phyloP scores from a whole-genome alignment of 1,140 invertebrate species.

The Microplitis demolitor region DNA sequence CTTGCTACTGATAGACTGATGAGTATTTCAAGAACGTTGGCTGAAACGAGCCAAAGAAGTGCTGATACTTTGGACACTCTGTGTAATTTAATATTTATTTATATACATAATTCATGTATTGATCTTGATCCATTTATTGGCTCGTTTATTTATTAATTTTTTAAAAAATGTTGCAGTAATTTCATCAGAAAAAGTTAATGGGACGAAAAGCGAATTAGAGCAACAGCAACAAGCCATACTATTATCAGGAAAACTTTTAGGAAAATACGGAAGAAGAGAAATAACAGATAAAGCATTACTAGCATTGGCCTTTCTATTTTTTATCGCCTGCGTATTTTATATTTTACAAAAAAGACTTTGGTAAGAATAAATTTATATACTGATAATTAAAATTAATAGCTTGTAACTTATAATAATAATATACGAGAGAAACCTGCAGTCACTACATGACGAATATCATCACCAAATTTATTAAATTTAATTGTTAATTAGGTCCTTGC shows the following conservation, averaged over 20 bases:
- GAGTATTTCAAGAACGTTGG: conserved; percentile 81
- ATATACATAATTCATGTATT: neutral
- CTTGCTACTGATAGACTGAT: conserved; percentile 83
- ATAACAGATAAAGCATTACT: conserved; percentile 93
- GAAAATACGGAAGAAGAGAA: conserved; percentile 92
- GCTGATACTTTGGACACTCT: conserved; percentile 83
- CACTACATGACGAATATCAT: too few species aligned
- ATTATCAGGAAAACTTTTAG: conserved; percentile 87
- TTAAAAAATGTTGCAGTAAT: conserved; percentile 55
- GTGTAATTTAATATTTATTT: conserved; percentile 54
- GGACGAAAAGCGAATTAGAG: conserved; percentile 84
- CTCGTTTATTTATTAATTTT: neutral
- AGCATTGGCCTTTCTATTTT: conserved; percentile 89
- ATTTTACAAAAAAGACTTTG: conserved; percentile 84
- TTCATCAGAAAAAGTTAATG: conserved; percentile 61
- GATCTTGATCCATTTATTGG: neutral
- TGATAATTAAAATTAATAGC: neutral
- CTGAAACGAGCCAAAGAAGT: conserved; percentile 85
- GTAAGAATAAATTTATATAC: conserved; percentile 1
- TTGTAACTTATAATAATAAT: neutral
- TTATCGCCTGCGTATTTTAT: conserved; percentile 88
- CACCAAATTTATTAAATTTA: too few species aligned
- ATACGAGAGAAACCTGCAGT: too few species aligned
- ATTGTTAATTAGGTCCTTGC: too few species aligned
- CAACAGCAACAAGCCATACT: conserved; percentile 84